Conservation (phyloP, 64 coral and sea anemone species). For the Cladopsammia gracilis region DNA sequence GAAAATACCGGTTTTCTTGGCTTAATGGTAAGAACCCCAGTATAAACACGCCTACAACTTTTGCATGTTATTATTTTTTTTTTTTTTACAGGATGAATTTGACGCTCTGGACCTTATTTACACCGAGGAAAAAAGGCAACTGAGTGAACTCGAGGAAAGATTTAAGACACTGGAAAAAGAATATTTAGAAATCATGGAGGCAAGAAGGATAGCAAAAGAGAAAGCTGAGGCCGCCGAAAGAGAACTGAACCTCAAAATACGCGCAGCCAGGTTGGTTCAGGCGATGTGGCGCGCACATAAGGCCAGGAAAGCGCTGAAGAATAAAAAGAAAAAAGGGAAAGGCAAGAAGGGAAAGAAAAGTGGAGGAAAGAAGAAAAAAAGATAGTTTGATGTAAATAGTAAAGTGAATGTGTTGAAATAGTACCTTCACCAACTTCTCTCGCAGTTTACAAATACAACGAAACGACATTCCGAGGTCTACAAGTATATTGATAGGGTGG, state of each 20-base stretch:
- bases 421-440: too few relatives aligned
- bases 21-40: too few relatives aligned
- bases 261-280: constrained; percentile 91
- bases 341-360: constrained; percentile 86
- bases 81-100: constrained; percentile 88
- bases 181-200: constrained; percentile 89
- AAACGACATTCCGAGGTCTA: too few relatives aligned
- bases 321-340: constrained; percentile 87
- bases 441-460: too few relatives aligned
- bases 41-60: neutral
- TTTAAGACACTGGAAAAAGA: constrained; percentile 94
- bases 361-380: constrained; percentile 84
- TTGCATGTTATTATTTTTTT: neutral
- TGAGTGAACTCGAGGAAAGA: constrained; percentile 93
- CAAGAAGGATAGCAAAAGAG: constrained; percentile 91
- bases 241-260: constrained; percentile 91
- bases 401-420: too few relatives aligned
- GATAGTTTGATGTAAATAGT: constrained; percentile 4
- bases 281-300: constrained; percentile 94
- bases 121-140: constrained; percentile 95
- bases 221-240: constrained; percentile 93
- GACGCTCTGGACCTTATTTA: constrained; percentile 94
- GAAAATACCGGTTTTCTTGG: too few relatives aligned
- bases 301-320: constrained; percentile 93
- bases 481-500: too few relatives aligned